Conservation (phyloP, 2,888 invertebrate genomes). For the Dyspetes luteomarginatus region DNA sequence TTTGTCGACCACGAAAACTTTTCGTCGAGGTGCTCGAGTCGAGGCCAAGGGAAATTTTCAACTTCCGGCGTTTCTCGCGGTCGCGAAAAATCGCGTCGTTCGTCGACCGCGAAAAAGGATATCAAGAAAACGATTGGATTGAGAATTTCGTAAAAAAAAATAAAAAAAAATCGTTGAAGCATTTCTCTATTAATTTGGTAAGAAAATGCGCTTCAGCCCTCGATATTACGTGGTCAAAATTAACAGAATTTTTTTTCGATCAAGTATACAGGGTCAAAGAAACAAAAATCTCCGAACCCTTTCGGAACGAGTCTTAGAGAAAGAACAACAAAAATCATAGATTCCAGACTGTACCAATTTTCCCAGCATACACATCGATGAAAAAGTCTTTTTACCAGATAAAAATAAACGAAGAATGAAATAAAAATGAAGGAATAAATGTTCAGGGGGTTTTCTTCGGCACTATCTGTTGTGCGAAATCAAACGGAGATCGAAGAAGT, state of each 20-base stretch:
- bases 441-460: slow-evolving; percentile 34
- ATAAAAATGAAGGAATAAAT: not conserved
- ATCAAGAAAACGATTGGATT: not conserved
- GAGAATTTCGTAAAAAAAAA: not conserved
- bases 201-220: slow-evolving; percentile 54
- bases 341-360: slow-evolving; percentile 27
- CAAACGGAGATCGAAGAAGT: slow-evolving; percentile 22
- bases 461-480: slow-evolving; percentile 30
- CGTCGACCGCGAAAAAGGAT: slow-evolving; percentile 25
- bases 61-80: slow-evolving; percentile 14
- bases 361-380: slow-evolving; percentile 31
- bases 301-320: not conserved
- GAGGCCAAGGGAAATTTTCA: slow-evolving; percentile 25
- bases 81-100: slow-evolving; percentile 57
- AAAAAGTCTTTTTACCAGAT: slow-evolving; percentile 37
- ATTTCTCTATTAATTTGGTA: slow-evolving; percentile 1
- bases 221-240: not conserved
- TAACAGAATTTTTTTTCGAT: slow-evolving; percentile 8
- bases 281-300: not conserved
- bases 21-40: slow-evolving; percentile 55
- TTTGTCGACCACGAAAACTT: not conserved
- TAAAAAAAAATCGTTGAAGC: slow-evolving; percentile 58
- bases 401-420: not conserved
- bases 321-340: not conserved
- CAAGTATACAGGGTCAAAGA: not conserved